These are phyloP conservation scores for Leucosticte australis DNA, from an alignment of 2,113 vertebrate genomes.

Conservation along the genomic window DNA sequence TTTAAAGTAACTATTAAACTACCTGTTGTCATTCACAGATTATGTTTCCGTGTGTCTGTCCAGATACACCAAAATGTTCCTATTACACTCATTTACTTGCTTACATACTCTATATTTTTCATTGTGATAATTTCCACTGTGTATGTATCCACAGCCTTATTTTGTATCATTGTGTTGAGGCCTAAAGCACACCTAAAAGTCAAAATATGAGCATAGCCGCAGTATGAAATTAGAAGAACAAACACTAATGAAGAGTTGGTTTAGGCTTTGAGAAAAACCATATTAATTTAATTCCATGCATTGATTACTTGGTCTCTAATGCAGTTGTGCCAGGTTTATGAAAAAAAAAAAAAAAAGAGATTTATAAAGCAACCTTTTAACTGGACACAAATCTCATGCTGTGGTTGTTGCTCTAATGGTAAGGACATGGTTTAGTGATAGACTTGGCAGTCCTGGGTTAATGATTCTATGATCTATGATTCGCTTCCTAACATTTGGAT, in stretches of 20 bases:
- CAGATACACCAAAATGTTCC: neutral
- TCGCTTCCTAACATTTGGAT: neutral
- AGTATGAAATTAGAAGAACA: neutral
- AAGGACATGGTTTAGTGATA: neutral
- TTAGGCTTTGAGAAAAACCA: neutral
- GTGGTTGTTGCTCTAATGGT: neutral
- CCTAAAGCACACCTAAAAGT: neutral
- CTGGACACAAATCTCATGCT: neutral
- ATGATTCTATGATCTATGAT: neutral
- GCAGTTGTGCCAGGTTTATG: neutral
- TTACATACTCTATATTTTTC: neutral
- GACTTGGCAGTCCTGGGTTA: neutral
- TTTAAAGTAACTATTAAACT: neutral
- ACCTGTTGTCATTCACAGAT: neutral
- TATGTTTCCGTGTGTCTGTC: neutral
- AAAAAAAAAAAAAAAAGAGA: neutral
- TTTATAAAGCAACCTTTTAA: neutral
- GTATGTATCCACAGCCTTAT: neutral
- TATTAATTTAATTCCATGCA: neutral
- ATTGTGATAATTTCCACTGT: neutral
- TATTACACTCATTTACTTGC: neutral
- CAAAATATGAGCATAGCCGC: neutral
- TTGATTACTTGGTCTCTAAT: neutral
- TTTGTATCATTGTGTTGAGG: neutral
- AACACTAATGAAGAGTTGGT: neutral